Evolutionary conservation across 2,888 invertebrate species (phyloP), one percentile per base, ranked within the genome.

Genomic region (Galeopsomyia nigrocyanea): DNA sequence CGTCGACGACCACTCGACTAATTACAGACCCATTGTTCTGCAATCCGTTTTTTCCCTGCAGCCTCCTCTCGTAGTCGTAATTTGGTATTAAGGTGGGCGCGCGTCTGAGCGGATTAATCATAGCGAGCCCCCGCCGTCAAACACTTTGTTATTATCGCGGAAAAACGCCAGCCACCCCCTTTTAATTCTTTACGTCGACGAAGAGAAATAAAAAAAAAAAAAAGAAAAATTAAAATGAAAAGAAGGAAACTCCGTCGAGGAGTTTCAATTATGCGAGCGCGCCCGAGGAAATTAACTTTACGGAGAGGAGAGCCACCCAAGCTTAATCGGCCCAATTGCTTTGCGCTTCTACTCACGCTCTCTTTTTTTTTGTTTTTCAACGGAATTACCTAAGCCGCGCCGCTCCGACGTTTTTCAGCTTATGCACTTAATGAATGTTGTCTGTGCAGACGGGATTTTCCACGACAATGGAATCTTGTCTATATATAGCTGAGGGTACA

Each of bases 1-100:
- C 68, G 75, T 75, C 67, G 73, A 71, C 67, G 73, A 78, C 82
- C 83, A 84, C 85, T 85, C 81, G 78, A 84, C 84, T 84, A 84
- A 85, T 85, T 85, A 84, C 82, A 76, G 75, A 66, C 75, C 78
- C 76, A 84, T 84, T 84, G 84, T 84, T 80, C 79, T 72, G 77
- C 79, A 81, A 83, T 82, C 79, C 79, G 75, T 75, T 75, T 75
- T 74, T 72, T 71, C 74, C 76, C 74, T n/a, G n/a, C 66, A 64
- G 61, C 26, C 49, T 49, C 60, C 3, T 2, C 22, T 39, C 63
- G 26, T 60, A 19, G 56, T 10, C 76, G 78, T 78, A 79, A 80
- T 81, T 79, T 80, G 65, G 62, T 57, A 71, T 26, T 14, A 16
- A 58, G 39, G 58, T 17, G 39, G 75, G 77, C 69, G 71, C 71